A percentile compares a stretch with the other conserved stretches of the same genome.
These are phyloP conservation scores for Littorina saxatilis DNA, from an alignment of 1,140 invertebrate genomes.

Conservation along the genomic window DNA sequence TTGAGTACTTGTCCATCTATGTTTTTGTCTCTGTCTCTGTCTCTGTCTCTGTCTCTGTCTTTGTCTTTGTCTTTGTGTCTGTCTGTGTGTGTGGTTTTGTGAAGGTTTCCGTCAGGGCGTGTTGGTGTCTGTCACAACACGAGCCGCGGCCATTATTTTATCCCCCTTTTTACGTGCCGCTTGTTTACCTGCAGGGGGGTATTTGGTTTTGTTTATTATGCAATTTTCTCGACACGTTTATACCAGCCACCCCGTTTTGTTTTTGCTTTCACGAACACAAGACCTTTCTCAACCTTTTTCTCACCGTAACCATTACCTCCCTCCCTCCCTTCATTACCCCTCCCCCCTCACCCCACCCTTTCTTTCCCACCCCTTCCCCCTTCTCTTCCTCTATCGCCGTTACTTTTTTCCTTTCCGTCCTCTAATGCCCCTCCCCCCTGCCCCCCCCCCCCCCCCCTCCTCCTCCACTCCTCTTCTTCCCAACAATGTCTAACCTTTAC, in stretches of 20 bases:
- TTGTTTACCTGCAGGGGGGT: neutral
- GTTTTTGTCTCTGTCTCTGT: neutral
- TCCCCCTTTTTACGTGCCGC: neutral
- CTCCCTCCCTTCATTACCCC: neutral
- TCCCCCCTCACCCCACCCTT: neutral
- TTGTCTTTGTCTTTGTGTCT: neutral
- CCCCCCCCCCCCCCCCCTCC: no score
- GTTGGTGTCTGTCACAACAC: neutral
- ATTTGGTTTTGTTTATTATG: no score
- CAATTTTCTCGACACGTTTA: no score
- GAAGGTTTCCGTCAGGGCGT: no score
- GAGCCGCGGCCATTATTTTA: neutral
- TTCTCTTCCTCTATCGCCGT: neutral
- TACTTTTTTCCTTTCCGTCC: neutral
- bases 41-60: conserved; percentile 9
- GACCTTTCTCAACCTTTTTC: neutral
- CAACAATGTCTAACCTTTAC: no score
- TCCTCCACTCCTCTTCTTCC: no score
- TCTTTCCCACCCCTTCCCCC: neutral
- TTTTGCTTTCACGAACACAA: no score
- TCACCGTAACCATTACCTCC: neutral
- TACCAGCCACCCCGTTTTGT: no score
- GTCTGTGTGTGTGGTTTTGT: neutral
- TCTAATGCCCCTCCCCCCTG: neutral
- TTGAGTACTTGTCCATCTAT: neutral